A percentile compares a stretch with the other conserved stretches of the same genome.
These are phyloP conservation scores for Apogon hyalosoma DNA, from an alignment of 2,797 vertebrate genomes.

Conservation along the genomic window DNA sequence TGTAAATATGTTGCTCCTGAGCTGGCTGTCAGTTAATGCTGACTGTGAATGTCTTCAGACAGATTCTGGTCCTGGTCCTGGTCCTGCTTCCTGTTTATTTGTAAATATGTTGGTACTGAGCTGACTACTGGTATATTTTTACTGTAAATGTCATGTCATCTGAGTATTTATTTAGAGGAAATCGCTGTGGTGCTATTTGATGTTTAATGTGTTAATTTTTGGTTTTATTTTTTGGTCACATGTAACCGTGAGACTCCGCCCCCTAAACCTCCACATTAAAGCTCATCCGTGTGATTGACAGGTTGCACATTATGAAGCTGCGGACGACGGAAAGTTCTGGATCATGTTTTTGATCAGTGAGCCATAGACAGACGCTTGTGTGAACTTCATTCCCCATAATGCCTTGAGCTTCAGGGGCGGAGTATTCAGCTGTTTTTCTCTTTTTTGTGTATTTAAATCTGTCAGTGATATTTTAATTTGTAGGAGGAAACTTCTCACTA, in stretches of 20 bases:
- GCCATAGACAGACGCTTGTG: neutral
- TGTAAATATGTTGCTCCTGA: conserved; percentile 81
- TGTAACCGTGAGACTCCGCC: conserved; percentile 30
- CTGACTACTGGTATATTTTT: no score
- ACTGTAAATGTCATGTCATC: no score
- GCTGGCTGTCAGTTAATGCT: conserved; percentile 72
- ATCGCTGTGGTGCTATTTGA: conserved; percentile 77
- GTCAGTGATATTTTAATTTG: conserved; percentile 59
- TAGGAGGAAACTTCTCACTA: conserved; percentile 64
- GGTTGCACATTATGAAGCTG: no score
- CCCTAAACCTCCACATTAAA: conserved; percentile 26
- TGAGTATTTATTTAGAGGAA: conserved; percentile 83
- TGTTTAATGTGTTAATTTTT: conserved; percentile 49
- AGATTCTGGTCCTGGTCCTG: no score
- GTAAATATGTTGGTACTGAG: no score
- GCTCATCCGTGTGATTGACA: neutral
- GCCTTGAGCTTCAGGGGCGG: conserved; percentile 6
- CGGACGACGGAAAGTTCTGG: no score
- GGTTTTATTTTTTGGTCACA: conserved; percentile 54
- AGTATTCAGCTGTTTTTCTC: conserved; percentile 7
- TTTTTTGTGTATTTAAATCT: conserved; percentile 55
- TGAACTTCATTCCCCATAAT: conserved; percentile 35
- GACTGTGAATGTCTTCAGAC: conserved; percentile 77
- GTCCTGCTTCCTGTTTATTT: no score
- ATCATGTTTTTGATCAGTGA: no score